These are phyloP conservation scores for Chaenogobius annularis DNA, from an alignment of 2,113 vertebrate species.

Conservation along the genomic window DNA sequence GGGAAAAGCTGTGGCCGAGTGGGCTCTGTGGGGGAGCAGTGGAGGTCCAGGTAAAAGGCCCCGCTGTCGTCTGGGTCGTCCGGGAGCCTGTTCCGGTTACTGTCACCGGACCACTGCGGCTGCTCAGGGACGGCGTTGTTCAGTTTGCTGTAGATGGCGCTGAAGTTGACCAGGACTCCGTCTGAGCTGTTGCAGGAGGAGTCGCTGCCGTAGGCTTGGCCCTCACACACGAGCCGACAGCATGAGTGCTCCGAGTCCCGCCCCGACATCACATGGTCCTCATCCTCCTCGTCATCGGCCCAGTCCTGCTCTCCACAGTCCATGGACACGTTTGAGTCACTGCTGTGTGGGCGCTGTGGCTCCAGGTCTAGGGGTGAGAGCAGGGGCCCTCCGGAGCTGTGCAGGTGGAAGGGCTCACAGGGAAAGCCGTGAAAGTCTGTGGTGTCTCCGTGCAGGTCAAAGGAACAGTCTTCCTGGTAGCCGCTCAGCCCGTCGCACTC, in stretches of 20 bases:
- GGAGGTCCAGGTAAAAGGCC: conserved; percentile 95
- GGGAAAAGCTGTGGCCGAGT: conserved; percentile 66
- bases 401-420: conserved; percentile 78
- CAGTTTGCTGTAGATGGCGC: conserved; percentile 92
- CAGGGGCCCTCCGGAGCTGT: conserved; percentile 62
- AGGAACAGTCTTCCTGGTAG: conserved; percentile 83
- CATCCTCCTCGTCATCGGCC: conserved; percentile 81
- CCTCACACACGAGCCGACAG: conserved; percentile 74
- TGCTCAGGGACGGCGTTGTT: conserved; percentile 80
- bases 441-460: conserved; percentile 85
- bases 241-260: conserved; percentile 69
- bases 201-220: conserved; percentile 89
- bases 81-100: conserved; percentile 86
- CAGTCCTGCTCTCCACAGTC: conserved; percentile 87
- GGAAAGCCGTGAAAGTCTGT: conserved; percentile 77
- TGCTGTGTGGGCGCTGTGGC: conserved; percentile 79
- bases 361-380: conserved; percentile 67
- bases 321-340: conserved; percentile 86
- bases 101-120: conserved; percentile 50
- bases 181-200: conserved; percentile 96
- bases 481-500: conserved; percentile 72
- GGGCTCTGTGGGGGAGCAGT: conserved; percentile 87
- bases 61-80: conserved; percentile 55
- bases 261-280: conserved; percentile 74
- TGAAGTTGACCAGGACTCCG: conserved; percentile 94